These are phyloP conservation scores for Pituophis catenifer DNA, from an alignment of 2,113 vertebrate genomes.

Conservation along the genomic window DNA sequence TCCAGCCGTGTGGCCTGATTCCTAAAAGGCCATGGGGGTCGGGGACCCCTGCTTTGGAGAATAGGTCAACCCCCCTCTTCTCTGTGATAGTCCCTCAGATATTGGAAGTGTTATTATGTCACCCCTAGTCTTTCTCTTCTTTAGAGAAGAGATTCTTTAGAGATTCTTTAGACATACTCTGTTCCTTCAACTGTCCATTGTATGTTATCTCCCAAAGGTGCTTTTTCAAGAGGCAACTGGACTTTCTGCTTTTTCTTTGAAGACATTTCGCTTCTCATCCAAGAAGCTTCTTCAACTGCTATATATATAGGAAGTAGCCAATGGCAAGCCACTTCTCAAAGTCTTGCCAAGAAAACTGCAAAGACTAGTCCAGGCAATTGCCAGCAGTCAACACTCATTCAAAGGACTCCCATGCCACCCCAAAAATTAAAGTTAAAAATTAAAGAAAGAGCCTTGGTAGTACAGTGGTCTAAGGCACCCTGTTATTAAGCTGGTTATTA, in stretches of 20 bases:
- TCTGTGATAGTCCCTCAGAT: not conserved
- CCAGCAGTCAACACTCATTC: not conserved
- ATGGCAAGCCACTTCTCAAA: not conserved
- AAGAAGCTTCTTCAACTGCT: not conserved
- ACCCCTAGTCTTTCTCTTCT: not conserved
- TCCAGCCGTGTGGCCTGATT: not conserved
- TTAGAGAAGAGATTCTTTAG: too few species aligned
- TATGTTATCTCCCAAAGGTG: too few species aligned
- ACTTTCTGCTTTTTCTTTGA: too few species aligned
- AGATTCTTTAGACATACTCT: not conserved
- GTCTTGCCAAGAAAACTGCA: not conserved
- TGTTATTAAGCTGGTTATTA: too few species aligned
- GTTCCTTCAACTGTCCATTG: not conserved
- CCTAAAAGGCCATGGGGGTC: not conserved
- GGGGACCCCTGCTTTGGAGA: not conserved
- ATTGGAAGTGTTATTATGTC: not conserved
- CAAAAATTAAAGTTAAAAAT: not conserved
- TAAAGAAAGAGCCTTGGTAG: too few species aligned
- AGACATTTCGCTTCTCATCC: too few species aligned
- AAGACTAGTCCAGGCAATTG: not conserved
- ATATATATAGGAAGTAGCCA: not conserved
- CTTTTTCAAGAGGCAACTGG: too few species aligned
- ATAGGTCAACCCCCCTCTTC: not conserved
- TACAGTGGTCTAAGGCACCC: too few species aligned
- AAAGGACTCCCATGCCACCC: not conserved